These are phyloP conservation scores for Streptopelia turtur DNA, from an alignment of 2,797 vertebrate species.

Conservation along the genomic window DNA sequence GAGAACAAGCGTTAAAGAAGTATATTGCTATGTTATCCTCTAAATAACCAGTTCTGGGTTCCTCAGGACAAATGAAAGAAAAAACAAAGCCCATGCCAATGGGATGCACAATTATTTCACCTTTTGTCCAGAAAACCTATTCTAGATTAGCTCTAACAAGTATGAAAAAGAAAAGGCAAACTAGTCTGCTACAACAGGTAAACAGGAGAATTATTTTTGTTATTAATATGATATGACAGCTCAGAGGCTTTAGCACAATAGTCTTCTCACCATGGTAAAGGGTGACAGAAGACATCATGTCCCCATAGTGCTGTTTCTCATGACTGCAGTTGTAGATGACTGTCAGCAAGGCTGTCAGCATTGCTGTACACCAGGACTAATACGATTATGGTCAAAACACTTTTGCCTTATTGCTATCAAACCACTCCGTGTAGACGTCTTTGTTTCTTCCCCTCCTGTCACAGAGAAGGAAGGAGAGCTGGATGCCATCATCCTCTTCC, in stretches of 20 bases:
- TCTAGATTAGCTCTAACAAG: not conserved
- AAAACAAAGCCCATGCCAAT: not conserved
- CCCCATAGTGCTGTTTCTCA: not conserved
- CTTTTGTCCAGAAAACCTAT: not conserved
- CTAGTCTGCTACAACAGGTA: not conserved
- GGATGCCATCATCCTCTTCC: not conserved
- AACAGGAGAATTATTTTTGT: not conserved
- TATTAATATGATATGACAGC: not conserved
- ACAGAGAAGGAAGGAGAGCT: not conserved
- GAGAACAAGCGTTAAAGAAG: not conserved
- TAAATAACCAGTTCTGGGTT: not conserved
- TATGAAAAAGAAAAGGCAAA: not conserved
- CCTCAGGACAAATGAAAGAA: not conserved
- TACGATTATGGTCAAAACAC: not conserved
- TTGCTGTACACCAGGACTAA: not conserved
- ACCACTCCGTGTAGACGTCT: not conserved
- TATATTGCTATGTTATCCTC: not conserved
- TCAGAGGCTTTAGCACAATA: not conserved
- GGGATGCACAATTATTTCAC: not conserved
- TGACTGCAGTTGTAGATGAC: not conserved
- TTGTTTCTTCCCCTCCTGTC: not conserved
- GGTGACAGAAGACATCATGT: not conserved
- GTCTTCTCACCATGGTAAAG: not conserved
- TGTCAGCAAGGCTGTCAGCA: not conserved
- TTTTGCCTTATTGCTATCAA: not conserved